Conservation (phyloP, 2,113 vertebrate species). For the Propithecus coquereli region DNA sequence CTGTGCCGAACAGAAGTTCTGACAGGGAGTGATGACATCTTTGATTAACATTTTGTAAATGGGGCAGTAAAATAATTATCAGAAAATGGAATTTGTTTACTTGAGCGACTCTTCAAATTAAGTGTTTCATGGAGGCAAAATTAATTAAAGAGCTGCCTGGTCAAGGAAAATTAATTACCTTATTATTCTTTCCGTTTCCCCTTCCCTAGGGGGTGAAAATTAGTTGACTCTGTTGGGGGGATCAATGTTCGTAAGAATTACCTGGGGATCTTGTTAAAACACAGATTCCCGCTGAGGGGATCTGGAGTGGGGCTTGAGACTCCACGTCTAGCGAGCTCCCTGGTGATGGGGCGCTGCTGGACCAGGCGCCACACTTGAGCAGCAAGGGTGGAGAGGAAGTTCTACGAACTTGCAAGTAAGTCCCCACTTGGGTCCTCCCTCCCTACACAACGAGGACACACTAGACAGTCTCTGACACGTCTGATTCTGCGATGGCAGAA, state of each 20-base stretch:
- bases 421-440: background rate
- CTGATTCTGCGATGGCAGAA: too few species aligned
- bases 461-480: accelerated
- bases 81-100: conserved; percentile 4
- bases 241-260: background rate
- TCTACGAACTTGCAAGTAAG: too few species aligned
- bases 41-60: background rate
- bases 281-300: background rate
- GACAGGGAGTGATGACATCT: background rate
- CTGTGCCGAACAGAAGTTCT: background rate
- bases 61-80: background rate
- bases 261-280: background rate
- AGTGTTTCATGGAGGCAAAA: background rate
- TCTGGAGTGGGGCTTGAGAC: background rate
- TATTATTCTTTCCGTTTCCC: background rate
- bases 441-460: too few species aligned
- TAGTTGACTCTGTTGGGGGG: background rate
- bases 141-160: background rate
- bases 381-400: background rate
- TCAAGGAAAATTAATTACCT: background rate
- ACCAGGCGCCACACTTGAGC: background rate
- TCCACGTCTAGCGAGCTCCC: too few species aligned
- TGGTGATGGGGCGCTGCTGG: accelerated
- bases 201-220: background rate
- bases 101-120: background rate